Evolutionary conservation across 1,140 invertebrate genomes (phyloP), one percentile per base, ranked within the genome.

Genomic region (Drusus annulatus): DNA sequence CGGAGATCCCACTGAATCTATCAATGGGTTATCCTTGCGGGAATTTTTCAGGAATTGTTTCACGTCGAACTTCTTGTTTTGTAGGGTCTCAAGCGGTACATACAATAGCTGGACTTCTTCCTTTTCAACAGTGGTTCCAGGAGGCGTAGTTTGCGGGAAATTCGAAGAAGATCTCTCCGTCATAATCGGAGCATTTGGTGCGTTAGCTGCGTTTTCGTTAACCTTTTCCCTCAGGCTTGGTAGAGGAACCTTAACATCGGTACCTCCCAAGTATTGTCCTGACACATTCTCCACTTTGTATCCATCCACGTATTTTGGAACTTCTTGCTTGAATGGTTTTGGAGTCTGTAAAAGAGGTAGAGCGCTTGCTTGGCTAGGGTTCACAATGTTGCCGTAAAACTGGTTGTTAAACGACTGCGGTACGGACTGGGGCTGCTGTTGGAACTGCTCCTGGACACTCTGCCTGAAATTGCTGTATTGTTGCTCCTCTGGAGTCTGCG

Each of bases 41-140:
- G 86, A 75, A 19, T 74, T 82, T 80, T 86, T 86, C 76, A 85
- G 85, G 54, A 86, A 89, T 78, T 83, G 87, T 79, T 87, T 87
- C 50, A 87, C 87, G 80, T 89, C 88, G 56, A 88, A 90, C 80
- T 90, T 89, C 80, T 92, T 91, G 86, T 92, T 90, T 71, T 92
- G 92, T 13, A 96, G 86, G 0, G 93, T 94, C 85, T 96, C 94
- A 36, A 95, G 90, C 15, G 95, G 95, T 2, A 96, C 94, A 84
- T 96, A 96, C 0, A 96, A 87, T 60, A 96, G 85, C 85, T 96
- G 94, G 16, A 96, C 92, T 88, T 94, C 92, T 87, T 93, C 93
- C 84, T 90, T 90, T 85, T 91, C 90, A 16, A 83, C 79, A 23
- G 81, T 83, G 16, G 79, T 83, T 60, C 78, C 73, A 50, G 81